Evolutionary conservation across 2,113 vertebrate genomes (phyloP), one percentile per base, ranked within the genome.

Genomic region (Podarcis cretensis): DNA sequence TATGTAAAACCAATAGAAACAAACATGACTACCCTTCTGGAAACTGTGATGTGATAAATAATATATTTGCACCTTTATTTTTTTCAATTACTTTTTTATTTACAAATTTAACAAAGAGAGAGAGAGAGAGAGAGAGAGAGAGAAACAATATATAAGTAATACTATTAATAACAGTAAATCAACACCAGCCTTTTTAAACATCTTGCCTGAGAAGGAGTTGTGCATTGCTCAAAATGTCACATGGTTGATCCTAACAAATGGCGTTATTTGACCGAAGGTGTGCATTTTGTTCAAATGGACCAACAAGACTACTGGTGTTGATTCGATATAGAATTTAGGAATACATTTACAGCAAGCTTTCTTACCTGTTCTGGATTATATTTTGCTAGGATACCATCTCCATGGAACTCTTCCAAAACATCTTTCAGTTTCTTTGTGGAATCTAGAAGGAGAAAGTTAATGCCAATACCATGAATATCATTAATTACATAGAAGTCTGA

Each of bases 361-460:
- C 96, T 66, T 96, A 99, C 98, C 98, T 98, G 97, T 86, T 98
- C 98, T 0, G 98, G 98, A 83, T 98, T 98, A 95, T 98, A 98
- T 92, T 97, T 98, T 93, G 98, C 97, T 80, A 98, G 97, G 54
- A 98, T 93, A 0, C 98, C 98, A 0, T 98, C 97, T 14, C 98
- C 97, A 0, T 98, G 97, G 95, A 99, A 99, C 95, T 99, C 98
- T 93, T 98, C 96, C 95, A 99, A 96, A 73, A 99, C 98, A 95
- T 99, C 98, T 94, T 98, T 99, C 87, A 99, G 96, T 96, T 98
- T 99, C 97, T 98, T 99, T 16, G 96, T 97, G 86, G 98, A 99
- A 96, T 99, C 98, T 99, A 94, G n/a, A 93, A 91, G 94, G 86
- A 96, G n/a, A 96, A 87, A 94, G 86, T 4, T 12, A 84, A 85